Percentiles rank a stretch among this genome's conserved stretches.
Evolutionary conservation across 2,113 vertebrate genomes (phyloP).

Genomic region (Cyrtonyx montezumae): DNA sequence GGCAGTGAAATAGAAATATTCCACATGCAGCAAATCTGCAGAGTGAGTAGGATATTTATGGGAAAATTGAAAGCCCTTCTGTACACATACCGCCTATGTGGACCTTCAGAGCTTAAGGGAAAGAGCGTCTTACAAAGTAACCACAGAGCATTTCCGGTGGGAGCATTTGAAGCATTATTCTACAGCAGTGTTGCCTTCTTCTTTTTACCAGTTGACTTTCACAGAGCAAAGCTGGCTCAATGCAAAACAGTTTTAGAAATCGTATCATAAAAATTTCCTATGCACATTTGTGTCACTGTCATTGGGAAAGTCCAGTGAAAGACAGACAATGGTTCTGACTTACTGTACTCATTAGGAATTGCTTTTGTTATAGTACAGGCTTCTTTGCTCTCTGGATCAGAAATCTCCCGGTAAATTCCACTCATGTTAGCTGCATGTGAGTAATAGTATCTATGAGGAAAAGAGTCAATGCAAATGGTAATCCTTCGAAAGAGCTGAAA

Average conservation of each 20-base stretch:
- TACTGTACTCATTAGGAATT: not conserved
- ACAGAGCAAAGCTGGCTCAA: not conserved
- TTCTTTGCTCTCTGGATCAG: not conserved
- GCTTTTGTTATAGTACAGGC: not conserved
- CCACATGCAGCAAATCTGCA: not conserved
- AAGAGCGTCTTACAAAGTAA: not conserved
- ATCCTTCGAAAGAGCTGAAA: constrained; percentile 28
- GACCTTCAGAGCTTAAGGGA: not conserved
- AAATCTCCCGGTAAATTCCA: not conserved
- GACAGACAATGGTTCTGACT: not conserved
- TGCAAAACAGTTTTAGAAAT: not conserved
- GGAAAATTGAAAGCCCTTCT: not conserved
- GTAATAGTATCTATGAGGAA: not conserved
- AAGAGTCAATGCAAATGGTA: constrained; percentile 15
- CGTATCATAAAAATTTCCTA: not conserved
- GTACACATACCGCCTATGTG: not conserved
- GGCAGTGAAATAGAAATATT: not conserved
- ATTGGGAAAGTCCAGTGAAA: not conserved
- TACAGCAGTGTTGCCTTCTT: not conserved
- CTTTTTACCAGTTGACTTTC: not conserved
- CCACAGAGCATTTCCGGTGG: not conserved
- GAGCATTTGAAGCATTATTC: not conserved
- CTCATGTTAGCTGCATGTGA: not conserved
- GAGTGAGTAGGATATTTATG: not conserved
- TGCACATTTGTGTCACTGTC: not conserved